A percentile compares a stretch with the other conserved stretches of the same genome.
Evolutionary conservation across 2,888 invertebrate species (phyloP).

Genomic region (Drosophila pseudotakahashii): DNA sequence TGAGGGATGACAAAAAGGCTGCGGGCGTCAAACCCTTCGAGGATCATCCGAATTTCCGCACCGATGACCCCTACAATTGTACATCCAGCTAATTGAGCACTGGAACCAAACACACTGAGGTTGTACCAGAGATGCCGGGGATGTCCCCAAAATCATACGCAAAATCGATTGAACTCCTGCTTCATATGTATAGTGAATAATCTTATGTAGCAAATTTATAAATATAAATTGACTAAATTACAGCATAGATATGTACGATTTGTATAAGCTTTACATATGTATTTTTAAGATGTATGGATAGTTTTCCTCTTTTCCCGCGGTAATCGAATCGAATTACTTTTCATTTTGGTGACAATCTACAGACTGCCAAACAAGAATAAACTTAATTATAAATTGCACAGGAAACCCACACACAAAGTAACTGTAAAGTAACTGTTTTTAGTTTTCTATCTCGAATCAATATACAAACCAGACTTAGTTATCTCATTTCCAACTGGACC

Average conservation of each 20-base stretch:
- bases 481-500: slow-evolving; percentile 65
- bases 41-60: slow-evolving; percentile 86
- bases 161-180: slow-evolving; percentile 31
- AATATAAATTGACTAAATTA: slow-evolving; percentile 26
- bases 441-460: slow-evolving; percentile 2
- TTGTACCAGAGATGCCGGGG: slow-evolving; percentile 60
- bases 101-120: slow-evolving; percentile 54
- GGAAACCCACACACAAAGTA: not conserved
- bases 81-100: slow-evolving; percentile 84
- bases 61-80: slow-evolving; percentile 84
- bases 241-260: slow-evolving; percentile 55
- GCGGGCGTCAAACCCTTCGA: slow-evolving; percentile 90
- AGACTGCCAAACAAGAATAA: slow-evolving; percentile 62
- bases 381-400: slow-evolving; percentile 12
- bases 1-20: slow-evolving; percentile 89
- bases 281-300: slow-evolving; percentile 18
- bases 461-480: slow-evolving; percentile 9
- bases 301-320: slow-evolving; percentile 24
- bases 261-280: slow-evolving; percentile 66
- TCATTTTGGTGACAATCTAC: slow-evolving; percentile 69
- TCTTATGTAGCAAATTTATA: slow-evolving; percentile 12
- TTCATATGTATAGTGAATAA: slow-evolving; percentile 20
- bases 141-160: slow-evolving; percentile 6
- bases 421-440: not conserved
- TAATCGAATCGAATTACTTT: slow-evolving; percentile 41